Conservation (phyloP, 2,113 vertebrate genomes). For the Sigmodon hispidus region DNA sequence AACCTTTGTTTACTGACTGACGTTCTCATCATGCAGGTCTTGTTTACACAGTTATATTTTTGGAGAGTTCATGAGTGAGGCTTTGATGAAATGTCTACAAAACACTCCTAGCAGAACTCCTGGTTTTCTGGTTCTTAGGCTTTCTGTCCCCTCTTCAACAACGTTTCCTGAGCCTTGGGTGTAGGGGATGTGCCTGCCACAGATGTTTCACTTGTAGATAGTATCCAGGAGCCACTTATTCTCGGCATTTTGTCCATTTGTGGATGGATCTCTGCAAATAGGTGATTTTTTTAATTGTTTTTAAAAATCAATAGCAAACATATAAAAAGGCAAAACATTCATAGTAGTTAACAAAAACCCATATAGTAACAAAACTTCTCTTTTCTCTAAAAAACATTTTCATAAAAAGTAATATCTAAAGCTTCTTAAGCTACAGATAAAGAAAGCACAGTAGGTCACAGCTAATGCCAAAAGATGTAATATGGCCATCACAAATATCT, state of each 20-base stretch:
- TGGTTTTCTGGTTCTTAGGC: not conserved
- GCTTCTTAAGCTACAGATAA: too few species aligned
- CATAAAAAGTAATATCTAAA: too few species aligned
- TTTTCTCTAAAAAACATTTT: too few species aligned
- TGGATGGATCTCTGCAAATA: not conserved
- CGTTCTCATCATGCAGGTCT: not conserved
- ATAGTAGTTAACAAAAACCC: too few species aligned
- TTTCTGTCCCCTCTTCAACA: not conserved
- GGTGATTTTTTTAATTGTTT: too few species aligned
- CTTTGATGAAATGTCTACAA: not conserved
- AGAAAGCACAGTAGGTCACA: too few species aligned
- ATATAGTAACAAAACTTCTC: too few species aligned
- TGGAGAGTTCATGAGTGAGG: not conserved
- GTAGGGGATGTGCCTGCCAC: not conserved
- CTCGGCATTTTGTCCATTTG: not conserved
- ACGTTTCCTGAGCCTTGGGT: not conserved
- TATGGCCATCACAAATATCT: too few species aligned
- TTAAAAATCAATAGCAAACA: too few species aligned
- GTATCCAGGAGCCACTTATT: not conserved
- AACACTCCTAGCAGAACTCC: not conserved
- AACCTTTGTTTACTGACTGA: not conserved
- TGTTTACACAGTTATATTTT: not conserved
- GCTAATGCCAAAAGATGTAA: too few species aligned
- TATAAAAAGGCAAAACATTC: too few species aligned
- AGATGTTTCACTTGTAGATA: not conserved